These are phyloP conservation scores for Limanda limanda DNA, from an alignment of 2,113 vertebrate genomes.

Conservation along the genomic window DNA sequence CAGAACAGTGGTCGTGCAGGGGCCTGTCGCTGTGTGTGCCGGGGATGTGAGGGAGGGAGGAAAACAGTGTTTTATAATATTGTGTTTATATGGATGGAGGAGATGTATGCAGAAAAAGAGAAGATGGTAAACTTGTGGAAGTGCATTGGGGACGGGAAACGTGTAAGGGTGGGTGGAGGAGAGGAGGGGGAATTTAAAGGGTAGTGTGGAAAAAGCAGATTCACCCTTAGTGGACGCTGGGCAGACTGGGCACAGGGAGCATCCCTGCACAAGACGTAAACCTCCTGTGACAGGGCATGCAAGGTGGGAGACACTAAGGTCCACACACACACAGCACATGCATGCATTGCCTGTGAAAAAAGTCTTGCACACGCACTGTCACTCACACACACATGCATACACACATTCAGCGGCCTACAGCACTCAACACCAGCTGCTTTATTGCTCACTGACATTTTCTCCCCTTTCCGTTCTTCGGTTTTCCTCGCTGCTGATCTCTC, in stretches of 20 bases:
- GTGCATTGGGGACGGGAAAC: neutral
- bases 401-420: constrained; percentile 66
- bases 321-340: constrained; percentile 4
- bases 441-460: constrained; percentile 83
- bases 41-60: constrained; percentile 12
- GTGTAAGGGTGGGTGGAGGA: neutral
- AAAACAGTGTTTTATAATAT: constrained; percentile 5
- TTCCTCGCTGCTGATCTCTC: constrained; percentile 37
- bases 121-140: constrained; percentile 18
- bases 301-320: constrained; percentile 42
- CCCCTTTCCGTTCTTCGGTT: constrained; percentile 58
- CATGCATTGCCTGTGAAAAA: too few species aligned
- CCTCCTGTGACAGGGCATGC: constrained; percentile 74
- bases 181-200: constrained; percentile 21
- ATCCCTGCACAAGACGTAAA: constrained; percentile 73
- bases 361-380: constrained; percentile 25
- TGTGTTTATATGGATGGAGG: constrained; percentile 21
- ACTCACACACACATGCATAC: constrained; percentile 50
- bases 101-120: constrained; percentile 10
- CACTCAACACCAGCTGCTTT: constrained; percentile 78
- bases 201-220: constrained; percentile 17
- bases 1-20: constrained; percentile 13
- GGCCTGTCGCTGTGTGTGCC: constrained; percentile 8
- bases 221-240: constrained; percentile 56
- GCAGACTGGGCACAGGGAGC: constrained; percentile 75